phyloP scores from a whole-genome alignment of 2,113 vertebrate species.

The Nyctibius bracteatus region DNA sequence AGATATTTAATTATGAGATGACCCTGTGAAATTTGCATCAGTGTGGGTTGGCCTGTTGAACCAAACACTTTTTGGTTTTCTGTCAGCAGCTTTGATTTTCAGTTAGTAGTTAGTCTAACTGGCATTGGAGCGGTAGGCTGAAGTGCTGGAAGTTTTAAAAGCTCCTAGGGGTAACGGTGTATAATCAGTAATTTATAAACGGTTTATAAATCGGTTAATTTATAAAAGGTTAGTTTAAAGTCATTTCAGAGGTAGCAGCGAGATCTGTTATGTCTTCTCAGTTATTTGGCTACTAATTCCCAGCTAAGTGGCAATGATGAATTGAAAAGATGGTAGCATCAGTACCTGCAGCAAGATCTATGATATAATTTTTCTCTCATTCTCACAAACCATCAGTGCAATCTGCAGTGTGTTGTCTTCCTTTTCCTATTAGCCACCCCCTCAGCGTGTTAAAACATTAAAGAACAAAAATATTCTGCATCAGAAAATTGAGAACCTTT shows the following conservation, averaged over 20 bases:
- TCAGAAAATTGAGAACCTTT: not conserved
- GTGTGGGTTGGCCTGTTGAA: not conserved
- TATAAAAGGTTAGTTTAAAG: not conserved
- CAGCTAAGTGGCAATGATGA: not conserved
- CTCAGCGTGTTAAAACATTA: not conserved
- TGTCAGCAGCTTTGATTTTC: not conserved
- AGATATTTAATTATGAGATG: not conserved
- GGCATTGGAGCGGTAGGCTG: not conserved
- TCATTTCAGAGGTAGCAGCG: not conserved
- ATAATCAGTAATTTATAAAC: no score
- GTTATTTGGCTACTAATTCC: not conserved
- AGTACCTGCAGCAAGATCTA: not conserved
- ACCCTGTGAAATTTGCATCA: not conserved
- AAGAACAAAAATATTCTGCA: not conserved
- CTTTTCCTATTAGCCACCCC: not conserved
- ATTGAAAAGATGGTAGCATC: not conserved
- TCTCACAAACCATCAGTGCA: not conserved
- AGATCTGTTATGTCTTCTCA: not conserved
- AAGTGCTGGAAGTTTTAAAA: not conserved
- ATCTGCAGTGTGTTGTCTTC: not conserved
- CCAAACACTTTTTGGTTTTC: not conserved
- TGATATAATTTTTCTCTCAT: not conserved
- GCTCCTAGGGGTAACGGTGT: accelerated
- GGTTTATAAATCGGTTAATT: no score
- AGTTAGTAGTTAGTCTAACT: not conserved